phyloP scores from a whole-genome alignment of 35 echinoderm and acorn worm genomes.

The Strongylocentrotus purpuratus region DNA sequence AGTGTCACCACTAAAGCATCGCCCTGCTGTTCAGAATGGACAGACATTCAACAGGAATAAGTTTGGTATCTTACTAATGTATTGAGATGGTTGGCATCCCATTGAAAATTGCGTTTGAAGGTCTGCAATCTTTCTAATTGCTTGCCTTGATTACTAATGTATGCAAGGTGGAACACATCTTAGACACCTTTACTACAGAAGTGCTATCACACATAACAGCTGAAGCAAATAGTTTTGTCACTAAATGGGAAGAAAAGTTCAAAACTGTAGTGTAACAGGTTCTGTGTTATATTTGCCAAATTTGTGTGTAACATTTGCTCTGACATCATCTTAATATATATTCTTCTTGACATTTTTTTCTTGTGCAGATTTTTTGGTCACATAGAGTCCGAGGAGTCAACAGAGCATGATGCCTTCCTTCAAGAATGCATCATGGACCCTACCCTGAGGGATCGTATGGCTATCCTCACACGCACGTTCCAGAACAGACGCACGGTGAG shows the following conservation, averaged over 20 bases:
- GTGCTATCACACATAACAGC: no score
- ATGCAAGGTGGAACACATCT: no score
- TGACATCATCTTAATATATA: background rate
- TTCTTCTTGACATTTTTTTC: background rate
- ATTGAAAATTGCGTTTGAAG: no score
- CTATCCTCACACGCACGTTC: conserved; percentile 82
- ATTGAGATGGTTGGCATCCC: no score
- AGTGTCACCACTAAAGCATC: no score
- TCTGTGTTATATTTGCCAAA: background rate
- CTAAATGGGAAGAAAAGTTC: background rate
- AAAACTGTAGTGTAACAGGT: background rate
- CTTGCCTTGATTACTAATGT: no score
- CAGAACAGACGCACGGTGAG: conserved; percentile 87
- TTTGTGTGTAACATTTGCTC: background rate
- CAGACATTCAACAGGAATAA: no score
- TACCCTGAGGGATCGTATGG: conserved; percentile 92
- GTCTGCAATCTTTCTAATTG: no score
- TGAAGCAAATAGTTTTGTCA: no score
- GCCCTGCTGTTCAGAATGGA: no score
- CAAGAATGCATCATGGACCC: conserved; percentile 96
- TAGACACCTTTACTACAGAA: no score
- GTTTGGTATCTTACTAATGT: no score
- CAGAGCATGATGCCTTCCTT: conserved; percentile 85
- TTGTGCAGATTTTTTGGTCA: conserved; percentile 69
- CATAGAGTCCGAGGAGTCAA: conserved; percentile 62